Evolutionary conservation across 23 tunicate species (phyloP), one percentile per base, ranked within the genome.

Genomic region (Halocynthia aurantium): DNA sequence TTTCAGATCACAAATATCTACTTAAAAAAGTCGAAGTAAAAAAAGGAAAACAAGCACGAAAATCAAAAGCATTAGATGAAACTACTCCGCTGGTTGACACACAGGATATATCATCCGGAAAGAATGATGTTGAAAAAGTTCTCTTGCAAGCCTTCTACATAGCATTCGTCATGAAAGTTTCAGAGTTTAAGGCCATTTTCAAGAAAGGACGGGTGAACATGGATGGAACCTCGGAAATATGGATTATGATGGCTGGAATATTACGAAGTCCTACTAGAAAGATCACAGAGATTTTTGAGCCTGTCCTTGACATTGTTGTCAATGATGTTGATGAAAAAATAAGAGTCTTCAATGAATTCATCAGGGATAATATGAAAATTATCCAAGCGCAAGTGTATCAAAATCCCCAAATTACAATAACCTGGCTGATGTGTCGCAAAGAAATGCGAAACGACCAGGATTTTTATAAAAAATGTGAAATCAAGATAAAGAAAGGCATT

Each of bases 201-300:
- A 10, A 10, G 22, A 64, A 64, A 10, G 22, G 22, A 7, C 22
- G 40, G 7, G n/a, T 64, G 10, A 64, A 64, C 40, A 19, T 64
- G 20, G 69, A 44, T 7, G 8, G 10, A 8, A 19, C 7, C 22
- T 8, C 10, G 22, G 22, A 64, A 8, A 64, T 64, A 7, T 64
- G 69, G 69, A 64, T 10, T 7, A 64, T 64, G 69, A 10, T 64
- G 8, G 69, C 69, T 7, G 69, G 69, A 64, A 7, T 64, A 8
- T 10, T 64, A 10, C 20, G 69, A 64, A 44, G 22, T 7, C 40
- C 20, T 19, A 64, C 69, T 19, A 64, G 20, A 44, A 64, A 8
- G 10, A 44, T 44, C 7, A 10, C 7, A 10, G 7, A 7, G 10
- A 7, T 64, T 8, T 64, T 64, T 44, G 10, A 64, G 22, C 69